Percentiles rank a stretch among this genome's conserved stretches.
Evolutionary conservation across 2,113 vertebrate species (phyloP).

Genomic region (Limnothrissa miodon): DNA sequence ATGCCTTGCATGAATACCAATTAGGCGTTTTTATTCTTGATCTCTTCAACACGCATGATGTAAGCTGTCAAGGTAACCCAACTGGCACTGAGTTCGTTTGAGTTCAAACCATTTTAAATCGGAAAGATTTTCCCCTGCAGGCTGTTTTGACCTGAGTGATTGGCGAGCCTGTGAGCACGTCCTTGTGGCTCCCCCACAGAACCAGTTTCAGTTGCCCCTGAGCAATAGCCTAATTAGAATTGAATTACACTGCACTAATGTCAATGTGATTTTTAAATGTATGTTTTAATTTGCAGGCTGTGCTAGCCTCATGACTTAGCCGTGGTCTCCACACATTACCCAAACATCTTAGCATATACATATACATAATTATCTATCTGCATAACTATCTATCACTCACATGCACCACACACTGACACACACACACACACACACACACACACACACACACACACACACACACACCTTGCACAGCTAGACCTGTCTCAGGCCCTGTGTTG

Average conservation of each 20-base stretch:
- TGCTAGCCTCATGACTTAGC: background rate
- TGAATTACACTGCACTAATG: background rate
- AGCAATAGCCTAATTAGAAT: background rate
- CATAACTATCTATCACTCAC: no score
- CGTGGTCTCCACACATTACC: background rate
- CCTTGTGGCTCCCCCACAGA: background rate
- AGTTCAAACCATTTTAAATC: background rate
- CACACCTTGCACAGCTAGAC: background rate
- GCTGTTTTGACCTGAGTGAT: constrained; percentile 9
- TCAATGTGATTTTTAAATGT: background rate
- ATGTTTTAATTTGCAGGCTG: background rate
- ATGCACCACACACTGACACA: no score
- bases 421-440: no score
- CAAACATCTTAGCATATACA: no score
- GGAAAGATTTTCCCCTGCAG: background rate
- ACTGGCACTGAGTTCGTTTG: background rate
- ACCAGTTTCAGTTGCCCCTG: background rate
- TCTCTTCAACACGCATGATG: background rate
- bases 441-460: no score
- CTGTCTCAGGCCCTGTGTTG: background rate
- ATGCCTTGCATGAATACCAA: background rate
- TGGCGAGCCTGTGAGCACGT: background rate
- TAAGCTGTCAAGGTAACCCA: background rate
- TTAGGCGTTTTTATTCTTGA: background rate
- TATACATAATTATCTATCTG: no score